These are phyloP conservation scores for Chaetorhynchus papuensis DNA, from an alignment of 2,113 vertebrate genomes.

Conservation along the genomic window DNA sequence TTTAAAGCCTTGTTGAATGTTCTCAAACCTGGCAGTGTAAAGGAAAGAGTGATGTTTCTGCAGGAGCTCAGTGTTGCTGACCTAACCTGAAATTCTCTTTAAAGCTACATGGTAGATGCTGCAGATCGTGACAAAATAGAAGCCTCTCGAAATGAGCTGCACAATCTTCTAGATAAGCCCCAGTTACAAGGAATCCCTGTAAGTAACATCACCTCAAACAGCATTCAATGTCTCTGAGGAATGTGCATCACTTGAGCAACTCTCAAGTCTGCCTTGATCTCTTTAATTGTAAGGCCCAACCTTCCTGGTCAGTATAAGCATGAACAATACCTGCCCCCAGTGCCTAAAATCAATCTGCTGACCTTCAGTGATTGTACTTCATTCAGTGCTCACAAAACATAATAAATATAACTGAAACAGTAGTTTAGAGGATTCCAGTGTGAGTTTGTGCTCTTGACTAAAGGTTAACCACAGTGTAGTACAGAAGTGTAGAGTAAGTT, in stretches of 20 bases:
- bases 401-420: neutral
- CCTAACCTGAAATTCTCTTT: constrained; percentile 28
- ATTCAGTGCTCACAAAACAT: neutral
- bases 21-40: neutral
- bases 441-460: neutral
- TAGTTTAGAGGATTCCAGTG: neutral
- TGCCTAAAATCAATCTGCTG: neutral
- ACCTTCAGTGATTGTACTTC: neutral
- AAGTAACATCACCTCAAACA: constrained; percentile 59
- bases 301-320: neutral
- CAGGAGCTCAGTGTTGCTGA: neutral
- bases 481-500: neutral
- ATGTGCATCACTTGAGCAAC: neutral
- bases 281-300: neutral
- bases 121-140: constrained; percentile 97
- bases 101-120: constrained; percentile 98
- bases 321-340: neutral
- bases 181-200: constrained; percentile 98
- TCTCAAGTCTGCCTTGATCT: neutral
- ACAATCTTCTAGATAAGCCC: constrained; percentile 98
- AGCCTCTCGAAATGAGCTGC: constrained; percentile 95
- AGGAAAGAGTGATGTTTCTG: neutral
- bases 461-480: neutral
- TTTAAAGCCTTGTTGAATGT: neutral
- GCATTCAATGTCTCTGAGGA: neutral